Evolutionary conservation across 2,797 vertebrate genomes (phyloP).

Genomic region (Rhynchotus rufescens): DNA sequence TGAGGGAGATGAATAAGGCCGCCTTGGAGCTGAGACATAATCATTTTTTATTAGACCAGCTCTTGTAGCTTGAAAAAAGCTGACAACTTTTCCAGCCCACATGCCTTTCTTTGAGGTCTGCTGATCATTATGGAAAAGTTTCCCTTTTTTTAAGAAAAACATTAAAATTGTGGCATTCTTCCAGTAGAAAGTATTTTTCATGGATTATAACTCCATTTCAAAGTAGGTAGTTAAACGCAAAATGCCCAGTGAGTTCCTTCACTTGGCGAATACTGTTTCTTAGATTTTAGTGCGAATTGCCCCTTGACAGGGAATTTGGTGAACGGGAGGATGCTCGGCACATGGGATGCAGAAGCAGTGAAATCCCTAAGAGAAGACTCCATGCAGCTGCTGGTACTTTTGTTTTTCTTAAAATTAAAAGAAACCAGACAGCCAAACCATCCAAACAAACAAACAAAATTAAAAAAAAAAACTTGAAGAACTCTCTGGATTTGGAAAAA

Average conservation of each 20-base stretch:
- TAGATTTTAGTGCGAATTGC: fast-evolving
- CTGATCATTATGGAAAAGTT: neutral
- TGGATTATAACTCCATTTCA: neutral
- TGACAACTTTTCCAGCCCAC: neutral
- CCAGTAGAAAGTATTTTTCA: neutral
- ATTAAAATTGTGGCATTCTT: neutral
- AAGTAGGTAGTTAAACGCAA: neutral
- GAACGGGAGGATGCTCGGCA: fast-evolving
- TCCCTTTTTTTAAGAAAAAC: too few species aligned
- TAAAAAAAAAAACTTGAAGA: neutral
- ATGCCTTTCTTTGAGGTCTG: neutral
- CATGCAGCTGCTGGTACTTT: neutral
- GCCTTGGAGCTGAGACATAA: neutral
- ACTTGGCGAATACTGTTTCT: neutral
- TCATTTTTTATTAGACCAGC: neutral
- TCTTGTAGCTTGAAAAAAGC: neutral
- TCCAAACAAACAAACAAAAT: neutral
- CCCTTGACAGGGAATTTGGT: neutral
- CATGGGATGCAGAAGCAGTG: neutral
- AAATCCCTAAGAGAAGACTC: neutral
- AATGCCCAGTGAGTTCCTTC: fast-evolving
- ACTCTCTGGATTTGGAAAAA: neutral
- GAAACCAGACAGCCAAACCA: neutral
- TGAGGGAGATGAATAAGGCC: neutral
- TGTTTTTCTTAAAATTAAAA: neutral